Conservation (phyloP, 2,797 vertebrate genomes). For the Peromyscus nudipes region DNA sequence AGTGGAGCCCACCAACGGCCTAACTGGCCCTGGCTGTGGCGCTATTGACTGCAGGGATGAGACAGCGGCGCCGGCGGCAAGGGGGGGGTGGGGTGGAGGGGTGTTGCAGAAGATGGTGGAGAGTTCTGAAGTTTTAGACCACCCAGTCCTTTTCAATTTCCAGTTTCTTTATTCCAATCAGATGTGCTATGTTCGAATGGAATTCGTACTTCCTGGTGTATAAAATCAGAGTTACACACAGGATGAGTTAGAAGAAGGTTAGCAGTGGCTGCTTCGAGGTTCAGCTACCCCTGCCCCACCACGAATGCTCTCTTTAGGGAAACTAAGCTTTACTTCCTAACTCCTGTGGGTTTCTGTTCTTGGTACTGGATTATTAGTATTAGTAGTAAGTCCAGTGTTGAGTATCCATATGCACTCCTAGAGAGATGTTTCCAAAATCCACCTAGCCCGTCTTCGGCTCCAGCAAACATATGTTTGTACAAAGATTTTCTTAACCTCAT, state of each 20-base stretch:
- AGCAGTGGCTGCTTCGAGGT: background rate
- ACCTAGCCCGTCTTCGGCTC: slow-evolving; percentile 28
- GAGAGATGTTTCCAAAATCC: slow-evolving; percentile 44
- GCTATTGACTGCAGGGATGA: slow-evolving; percentile 72
- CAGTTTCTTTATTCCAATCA: slow-evolving; percentile 11
- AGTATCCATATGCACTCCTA: background rate
- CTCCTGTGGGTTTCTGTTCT: background rate
- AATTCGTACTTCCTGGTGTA: background rate
- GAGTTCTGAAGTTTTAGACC: slow-evolving; percentile 64
- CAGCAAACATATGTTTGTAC: background rate
- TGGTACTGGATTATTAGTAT: slow-evolving; percentile 15
- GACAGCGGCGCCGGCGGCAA: background rate
- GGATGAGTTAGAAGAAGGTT: background rate
- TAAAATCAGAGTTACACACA: background rate
- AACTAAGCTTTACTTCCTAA: slow-evolving; percentile 30
- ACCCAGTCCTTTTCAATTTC: background rate
- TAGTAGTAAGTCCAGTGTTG: slow-evolving; percentile 24
- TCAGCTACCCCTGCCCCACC: background rate
- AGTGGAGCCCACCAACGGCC: slow-evolving; percentile 58
- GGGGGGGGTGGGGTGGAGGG: background rate
- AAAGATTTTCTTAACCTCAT: background rate
- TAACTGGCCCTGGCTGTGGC: slow-evolving; percentile 73
- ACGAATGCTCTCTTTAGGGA: slow-evolving; percentile 10
- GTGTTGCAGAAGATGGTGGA: slow-evolving; percentile 72
- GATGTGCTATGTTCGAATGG: slow-evolving; percentile 32